Conservation (phyloP, 2,888 invertebrate species). For the Hermaeophaga mercurialis region DNA sequence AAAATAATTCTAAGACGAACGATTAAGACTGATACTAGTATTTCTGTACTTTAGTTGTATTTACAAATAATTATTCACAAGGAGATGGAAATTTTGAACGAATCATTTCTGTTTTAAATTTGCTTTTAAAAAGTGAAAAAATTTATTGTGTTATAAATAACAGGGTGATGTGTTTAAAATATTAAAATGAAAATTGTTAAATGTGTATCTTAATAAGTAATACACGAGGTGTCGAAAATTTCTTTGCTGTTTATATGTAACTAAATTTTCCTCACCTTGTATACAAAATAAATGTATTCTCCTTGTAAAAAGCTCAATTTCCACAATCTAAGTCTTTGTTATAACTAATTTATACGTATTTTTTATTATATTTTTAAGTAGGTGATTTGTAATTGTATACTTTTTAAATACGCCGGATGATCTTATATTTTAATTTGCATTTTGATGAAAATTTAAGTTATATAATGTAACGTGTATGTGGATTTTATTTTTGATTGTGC, state of each 20-base stretch:
- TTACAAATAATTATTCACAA: neutral
- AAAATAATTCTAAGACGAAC: conserved; percentile 29
- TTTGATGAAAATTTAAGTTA: no score
- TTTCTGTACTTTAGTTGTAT: neutral
- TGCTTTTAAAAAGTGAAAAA: no score
- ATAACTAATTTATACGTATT: conserved; percentile 8
- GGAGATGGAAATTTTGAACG: neutral
- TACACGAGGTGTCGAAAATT: no score
- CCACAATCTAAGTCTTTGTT: conserved; percentile 18
- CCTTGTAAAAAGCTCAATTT: conserved; percentile 17
- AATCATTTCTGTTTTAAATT: neutral
- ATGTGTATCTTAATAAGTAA: neutral
- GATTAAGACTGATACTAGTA: conserved; percentile 35
- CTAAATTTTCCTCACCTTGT: neutral
- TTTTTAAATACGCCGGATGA: conserved; percentile 4
- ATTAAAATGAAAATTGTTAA: neutral
- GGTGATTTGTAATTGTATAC: neutral
- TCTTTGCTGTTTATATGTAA: neutral
- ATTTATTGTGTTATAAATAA: no score
- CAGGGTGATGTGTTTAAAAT: no score
- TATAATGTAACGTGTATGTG: no score
- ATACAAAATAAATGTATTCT: conserved; percentile 1
- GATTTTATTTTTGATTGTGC: no score
- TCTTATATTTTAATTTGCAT: no score
- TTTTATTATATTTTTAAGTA: conserved; percentile 2